Conservation (phyloP, 2,797 vertebrate genomes). For the Myotis vivesi region DNA sequence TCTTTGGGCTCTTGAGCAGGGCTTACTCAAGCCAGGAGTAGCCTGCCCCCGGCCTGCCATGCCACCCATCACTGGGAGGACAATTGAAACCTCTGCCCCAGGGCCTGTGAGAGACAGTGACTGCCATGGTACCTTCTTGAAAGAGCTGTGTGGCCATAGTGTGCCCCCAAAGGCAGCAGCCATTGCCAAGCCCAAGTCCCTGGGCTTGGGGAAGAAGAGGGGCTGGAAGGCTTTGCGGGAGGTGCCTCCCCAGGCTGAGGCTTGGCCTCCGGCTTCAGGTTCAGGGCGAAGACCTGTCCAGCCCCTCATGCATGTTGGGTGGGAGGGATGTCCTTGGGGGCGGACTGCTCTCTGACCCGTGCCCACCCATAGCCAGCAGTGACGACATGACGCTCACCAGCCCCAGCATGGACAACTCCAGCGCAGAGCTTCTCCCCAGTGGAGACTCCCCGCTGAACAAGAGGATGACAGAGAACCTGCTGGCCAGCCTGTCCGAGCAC, state of each 20-base stretch:
- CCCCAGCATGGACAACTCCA: constrained; percentile 99
- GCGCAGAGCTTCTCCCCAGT: constrained; percentile 93
- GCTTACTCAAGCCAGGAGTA: background rate
- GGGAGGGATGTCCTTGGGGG: background rate
- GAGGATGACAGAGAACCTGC: constrained; percentile 95
- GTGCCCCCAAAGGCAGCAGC: background rate
- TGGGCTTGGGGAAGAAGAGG: background rate
- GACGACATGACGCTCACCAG: constrained; percentile 99
- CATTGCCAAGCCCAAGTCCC: background rate
- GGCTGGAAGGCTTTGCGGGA: background rate
- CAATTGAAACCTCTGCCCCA: background rate
- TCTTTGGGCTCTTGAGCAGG: background rate
- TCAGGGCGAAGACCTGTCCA: background rate
- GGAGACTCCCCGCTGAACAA: constrained; percentile 96
- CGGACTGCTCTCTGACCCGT: background rate
- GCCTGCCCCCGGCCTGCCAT: background rate
- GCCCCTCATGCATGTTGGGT: background rate
- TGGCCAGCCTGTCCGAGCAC: constrained; percentile 94
- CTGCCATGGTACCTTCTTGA: too few relatives aligned
- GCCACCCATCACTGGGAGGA: background rate
- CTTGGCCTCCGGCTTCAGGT: background rate
- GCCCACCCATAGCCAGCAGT: constrained; percentile 90
- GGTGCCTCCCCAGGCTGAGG: background rate
- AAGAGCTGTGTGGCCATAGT: background rate
- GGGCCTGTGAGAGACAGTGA: background rate